phyloP scores from a whole-genome alignment of 1,140 invertebrate genomes.

The Mycetomoellerius zeteki region DNA sequence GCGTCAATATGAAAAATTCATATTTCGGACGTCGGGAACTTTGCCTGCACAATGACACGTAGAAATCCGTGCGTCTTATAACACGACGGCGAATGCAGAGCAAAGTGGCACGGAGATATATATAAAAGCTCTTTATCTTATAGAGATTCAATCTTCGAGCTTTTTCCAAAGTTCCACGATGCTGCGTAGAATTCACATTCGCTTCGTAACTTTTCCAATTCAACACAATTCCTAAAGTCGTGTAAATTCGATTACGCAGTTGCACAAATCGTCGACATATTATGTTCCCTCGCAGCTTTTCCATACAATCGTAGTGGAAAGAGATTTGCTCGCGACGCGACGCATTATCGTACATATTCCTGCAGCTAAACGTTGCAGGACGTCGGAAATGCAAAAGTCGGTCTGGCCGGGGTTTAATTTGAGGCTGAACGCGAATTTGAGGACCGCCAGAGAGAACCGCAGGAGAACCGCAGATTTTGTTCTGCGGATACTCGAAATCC shows the following conservation, averaged over 20 bases:
- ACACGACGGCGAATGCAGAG: neutral
- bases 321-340: neutral
- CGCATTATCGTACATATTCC: slow-evolving; percentile 10
- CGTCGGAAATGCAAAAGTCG: slow-evolving; percentile 70
- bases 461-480: slow-evolving; percentile 77
- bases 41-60: neutral
- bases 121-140: slow-evolving; percentile 7
- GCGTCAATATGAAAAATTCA: slow-evolving; percentile 52
- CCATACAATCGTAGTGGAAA: slow-evolving; percentile 3
- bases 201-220: neutral
- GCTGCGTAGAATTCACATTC: neutral
- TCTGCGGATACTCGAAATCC: slow-evolving; percentile 68
- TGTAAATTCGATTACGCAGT: neutral
- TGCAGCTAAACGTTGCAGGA: neutral
- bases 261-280: neutral
- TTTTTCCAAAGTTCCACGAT: neutral
- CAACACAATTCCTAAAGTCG: neutral
- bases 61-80: slow-evolving; percentile 12
- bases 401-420: slow-evolving; percentile 79
- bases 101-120: neutral
- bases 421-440: slow-evolving; percentile 68
- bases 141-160: neutral
- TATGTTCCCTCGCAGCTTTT: neutral
- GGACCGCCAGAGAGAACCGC: slow-evolving; percentile 57
- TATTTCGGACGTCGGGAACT: slow-evolving; percentile 6